Conservation (phyloP, 2,113 vertebrate species). For the Penelope pileata region DNA sequence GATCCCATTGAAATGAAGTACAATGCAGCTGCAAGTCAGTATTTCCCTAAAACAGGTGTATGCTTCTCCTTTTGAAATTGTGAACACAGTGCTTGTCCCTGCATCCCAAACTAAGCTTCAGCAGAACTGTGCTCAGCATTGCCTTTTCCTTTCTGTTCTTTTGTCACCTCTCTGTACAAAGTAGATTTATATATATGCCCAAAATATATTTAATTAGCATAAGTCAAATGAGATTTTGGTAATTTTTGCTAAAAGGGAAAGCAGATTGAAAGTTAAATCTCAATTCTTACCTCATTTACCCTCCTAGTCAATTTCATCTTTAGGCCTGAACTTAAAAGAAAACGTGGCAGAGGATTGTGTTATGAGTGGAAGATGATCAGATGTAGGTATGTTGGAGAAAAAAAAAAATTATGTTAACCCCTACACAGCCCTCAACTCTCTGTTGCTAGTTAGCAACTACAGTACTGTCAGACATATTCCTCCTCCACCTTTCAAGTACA, state of each 20-base stretch:
- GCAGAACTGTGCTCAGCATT: neutral
- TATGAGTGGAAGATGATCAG: neutral
- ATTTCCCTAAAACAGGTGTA: conserved; percentile 44
- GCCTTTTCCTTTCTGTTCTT: neutral
- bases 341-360: neutral
- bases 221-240: neutral
- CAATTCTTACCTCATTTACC: neutral
- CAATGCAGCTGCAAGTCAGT: conserved; percentile 44
- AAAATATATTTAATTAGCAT: neutral
- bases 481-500: neutral
- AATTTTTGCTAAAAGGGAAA: neutral
- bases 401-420: neutral
- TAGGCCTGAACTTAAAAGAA: neutral
- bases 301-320: neutral
- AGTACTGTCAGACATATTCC: neutral
- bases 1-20: conserved; percentile 32
- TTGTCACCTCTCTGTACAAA: neutral
- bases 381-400: neutral
- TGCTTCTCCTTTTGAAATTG: conserved; percentile 17
- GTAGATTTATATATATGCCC: neutral
- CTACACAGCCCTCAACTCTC: neutral
- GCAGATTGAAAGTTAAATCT: neutral
- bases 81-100: neutral
- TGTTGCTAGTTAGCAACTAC: neutral
- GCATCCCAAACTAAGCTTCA: neutral